Percentiles rank a stretch among this genome's conserved stretches.
These are phyloP conservation scores for Leucoraja erinaceus DNA, from an alignment of 2,113 vertebrate species.

Conservation along the genomic window DNA sequence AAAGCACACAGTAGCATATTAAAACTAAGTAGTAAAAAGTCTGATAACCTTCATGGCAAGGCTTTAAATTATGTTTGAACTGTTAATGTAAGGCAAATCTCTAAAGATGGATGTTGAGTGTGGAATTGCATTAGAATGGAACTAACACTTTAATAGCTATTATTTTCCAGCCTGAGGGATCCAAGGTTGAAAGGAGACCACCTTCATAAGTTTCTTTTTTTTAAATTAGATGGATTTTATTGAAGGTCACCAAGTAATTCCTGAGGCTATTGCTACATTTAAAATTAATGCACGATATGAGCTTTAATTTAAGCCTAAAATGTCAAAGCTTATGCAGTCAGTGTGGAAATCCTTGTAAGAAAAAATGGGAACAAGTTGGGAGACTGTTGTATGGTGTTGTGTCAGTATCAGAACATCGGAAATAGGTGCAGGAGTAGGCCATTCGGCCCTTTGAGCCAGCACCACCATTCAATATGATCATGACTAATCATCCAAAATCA, in stretches of 20 bases:
- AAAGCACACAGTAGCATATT: conserved; percentile 62
- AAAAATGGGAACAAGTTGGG: conserved; percentile 67
- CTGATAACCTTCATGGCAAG: conserved; percentile 63
- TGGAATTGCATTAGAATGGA: conserved; percentile 60
- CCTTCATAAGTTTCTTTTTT: conserved; percentile 39
- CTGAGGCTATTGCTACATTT: conserved; percentile 40
- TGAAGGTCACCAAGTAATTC: conserved; percentile 43
- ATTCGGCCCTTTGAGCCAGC: too few relatives aligned
- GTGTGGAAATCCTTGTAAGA: conserved; percentile 55
- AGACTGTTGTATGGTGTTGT: conserved; percentile 59
- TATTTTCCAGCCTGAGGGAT: conserved; percentile 50
- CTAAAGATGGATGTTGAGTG: conserved; percentile 59
- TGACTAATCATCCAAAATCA: too few relatives aligned
- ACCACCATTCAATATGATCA: too few relatives aligned
- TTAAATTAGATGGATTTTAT: conserved; percentile 33
- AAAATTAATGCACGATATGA: conserved; percentile 40
- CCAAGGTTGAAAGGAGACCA: conserved; percentile 45
- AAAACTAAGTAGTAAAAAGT: conserved; percentile 61
- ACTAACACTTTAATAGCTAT: conserved; percentile 61
- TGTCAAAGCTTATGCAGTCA: conserved; percentile 49
- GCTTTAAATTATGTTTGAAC: conserved; percentile 69
- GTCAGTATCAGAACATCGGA: conserved; percentile 48
- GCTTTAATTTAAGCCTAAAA: conserved; percentile 35
- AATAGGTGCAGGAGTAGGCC: too few relatives aligned
- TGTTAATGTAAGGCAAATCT: conserved; percentile 63